Evolutionary conservation across 2,113 vertebrate genomes (phyloP).

Genomic region (Plectropomus leopardus): DNA sequence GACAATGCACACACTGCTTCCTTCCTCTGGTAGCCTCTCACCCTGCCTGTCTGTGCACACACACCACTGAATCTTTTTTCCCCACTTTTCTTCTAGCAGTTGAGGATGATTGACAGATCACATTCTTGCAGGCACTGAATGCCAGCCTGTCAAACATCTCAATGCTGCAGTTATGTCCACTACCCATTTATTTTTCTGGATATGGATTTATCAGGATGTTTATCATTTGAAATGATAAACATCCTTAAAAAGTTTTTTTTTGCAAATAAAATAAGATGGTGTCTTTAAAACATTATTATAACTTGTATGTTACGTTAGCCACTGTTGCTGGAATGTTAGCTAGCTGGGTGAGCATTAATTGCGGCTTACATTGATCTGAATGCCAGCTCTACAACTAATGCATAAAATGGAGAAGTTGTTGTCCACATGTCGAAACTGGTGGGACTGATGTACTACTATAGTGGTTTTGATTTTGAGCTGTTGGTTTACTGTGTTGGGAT

Average conservation of each 20-base stretch:
- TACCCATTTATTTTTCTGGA: not conserved
- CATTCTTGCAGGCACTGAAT: conserved; percentile 13
- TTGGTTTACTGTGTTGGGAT: not conserved
- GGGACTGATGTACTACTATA: no score
- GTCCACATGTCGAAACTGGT: no score
- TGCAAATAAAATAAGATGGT: no score
- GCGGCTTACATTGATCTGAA: no score
- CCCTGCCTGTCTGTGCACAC: not conserved
- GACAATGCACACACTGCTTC: conserved; percentile 41
- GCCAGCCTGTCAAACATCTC: conserved; percentile 27
- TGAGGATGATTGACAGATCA: conserved; percentile 30
- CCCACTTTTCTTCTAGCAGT: not conserved
- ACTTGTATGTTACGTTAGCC: no score
- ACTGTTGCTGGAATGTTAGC: no score
- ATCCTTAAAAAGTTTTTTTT: no score
- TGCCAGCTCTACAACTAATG: no score
- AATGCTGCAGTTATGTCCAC: conserved; percentile 7
- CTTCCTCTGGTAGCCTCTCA: not conserved
- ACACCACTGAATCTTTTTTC: not conserved
- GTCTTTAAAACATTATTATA: no score
- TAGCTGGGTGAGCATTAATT: no score
- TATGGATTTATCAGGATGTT: not conserved
- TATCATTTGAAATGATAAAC: no score
- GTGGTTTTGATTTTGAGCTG: no score
- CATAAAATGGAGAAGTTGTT: not conserved